Evolutionary conservation across 2,113 vertebrate genomes (phyloP), one percentile per base, ranked within the genome.

Genomic region (Scatophagus argus): DNA sequence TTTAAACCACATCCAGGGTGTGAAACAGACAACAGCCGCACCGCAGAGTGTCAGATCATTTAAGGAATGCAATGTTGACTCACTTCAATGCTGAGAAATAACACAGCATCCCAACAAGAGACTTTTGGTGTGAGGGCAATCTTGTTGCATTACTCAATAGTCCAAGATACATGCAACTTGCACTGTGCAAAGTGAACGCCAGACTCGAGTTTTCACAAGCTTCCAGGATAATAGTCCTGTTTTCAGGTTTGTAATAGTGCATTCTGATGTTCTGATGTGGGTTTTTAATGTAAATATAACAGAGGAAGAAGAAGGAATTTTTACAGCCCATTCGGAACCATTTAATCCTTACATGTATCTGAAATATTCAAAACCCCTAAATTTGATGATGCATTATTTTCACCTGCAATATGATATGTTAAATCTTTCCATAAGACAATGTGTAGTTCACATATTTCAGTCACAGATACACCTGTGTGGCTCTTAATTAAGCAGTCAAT

Each of bases 401-500:
- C 27, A 51, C 16, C 17, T 19, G 16, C 16, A 5, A 32, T 29
- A 25, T 13, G 60, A 14, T 44, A 23, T 25, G 43, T 43, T 39
- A 14, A 46, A 29, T 34, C 36, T 17, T 47, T 56, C 19, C 34
- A 17, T 6, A 21, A 38, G 23, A 32, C 49, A 34, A 32, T 52
- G 46, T 36, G 31, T n/a, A 61, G 23, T 21, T 55, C 12, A 29
- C 25, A 36, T 25, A 32, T 63, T 21, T 52, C 21, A 12, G 4
- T 19, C 41, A 32, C 8, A 6, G 10, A 39, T 62, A 54, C 47
- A 54, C 49, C 49, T 64, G 25, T 44, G 54, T 67, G 23, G 17
- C 38, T 60, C 41, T 74, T 84, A 69, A 84, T 81, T 79, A 86
- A 85, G 82, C 38, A 71, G 79, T 72, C 69, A 86, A 58, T 32